Conservation (phyloP, 2,113 vertebrate species). For the Girardinichthys multiradiatus region DNA sequence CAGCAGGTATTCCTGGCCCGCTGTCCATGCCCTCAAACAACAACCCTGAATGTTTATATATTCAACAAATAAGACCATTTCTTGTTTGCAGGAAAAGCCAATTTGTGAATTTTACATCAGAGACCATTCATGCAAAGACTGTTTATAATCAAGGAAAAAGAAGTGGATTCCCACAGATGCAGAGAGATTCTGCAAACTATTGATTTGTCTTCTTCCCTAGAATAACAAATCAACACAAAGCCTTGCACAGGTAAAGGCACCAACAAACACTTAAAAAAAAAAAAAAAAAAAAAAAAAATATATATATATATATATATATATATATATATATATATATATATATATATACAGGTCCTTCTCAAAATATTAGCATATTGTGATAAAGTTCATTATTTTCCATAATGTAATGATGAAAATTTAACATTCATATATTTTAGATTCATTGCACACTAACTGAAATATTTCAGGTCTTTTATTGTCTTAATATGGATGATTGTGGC, state of each 20-base stretch:
- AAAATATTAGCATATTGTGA: no score
- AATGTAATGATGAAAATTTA: no score
- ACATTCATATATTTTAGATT: no score
- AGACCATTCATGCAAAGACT: slow-evolving; percentile 11
- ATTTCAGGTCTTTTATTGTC: no score
- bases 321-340: no score
- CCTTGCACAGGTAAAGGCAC: not conserved
- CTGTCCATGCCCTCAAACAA: slow-evolving; percentile 49
- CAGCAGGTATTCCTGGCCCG: slow-evolving; percentile 39
- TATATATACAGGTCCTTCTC: no score
- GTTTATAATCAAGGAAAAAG: slow-evolving; percentile 30
- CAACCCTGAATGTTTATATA: slow-evolving; percentile 56
- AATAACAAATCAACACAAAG: slow-evolving; percentile 3
- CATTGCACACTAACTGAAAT: no score
- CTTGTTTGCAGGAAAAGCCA: slow-evolving; percentile 22
- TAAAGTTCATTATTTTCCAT: no score
- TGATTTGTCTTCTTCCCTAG: slow-evolving; percentile 13
- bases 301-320: no score
- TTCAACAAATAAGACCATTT: slow-evolving; percentile 45
- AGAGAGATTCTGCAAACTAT: slow-evolving; percentile 18
- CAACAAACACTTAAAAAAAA: slow-evolving; percentile 13
- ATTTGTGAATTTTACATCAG: slow-evolving; percentile 46
- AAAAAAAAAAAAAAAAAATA: no score
- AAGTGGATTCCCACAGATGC: slow-evolving; percentile 16
- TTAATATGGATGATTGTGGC: no score